A percentile compares a stretch with the other conserved stretches of the same genome.
Conservation (phyloP, 2,113 vertebrate species). For the Aythya baeri region DNA sequence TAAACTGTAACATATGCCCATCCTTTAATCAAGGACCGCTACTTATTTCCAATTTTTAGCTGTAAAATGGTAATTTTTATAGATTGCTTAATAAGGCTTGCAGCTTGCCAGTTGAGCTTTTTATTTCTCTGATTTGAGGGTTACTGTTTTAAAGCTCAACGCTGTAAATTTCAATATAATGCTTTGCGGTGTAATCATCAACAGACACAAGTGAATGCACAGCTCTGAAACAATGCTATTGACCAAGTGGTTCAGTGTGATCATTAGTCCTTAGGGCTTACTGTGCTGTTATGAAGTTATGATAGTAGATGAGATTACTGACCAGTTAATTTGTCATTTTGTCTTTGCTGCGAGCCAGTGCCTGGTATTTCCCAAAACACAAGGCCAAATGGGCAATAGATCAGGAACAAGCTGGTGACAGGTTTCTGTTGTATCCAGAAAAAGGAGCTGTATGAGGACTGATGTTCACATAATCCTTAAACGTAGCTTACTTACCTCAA, state of each 20-base stretch:
- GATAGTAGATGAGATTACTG: neutral
- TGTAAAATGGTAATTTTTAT: neutral
- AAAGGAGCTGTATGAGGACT: neutral
- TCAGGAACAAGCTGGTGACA: neutral
- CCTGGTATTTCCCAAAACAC: neutral
- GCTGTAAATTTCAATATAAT: neutral
- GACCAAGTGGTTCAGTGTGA: neutral
- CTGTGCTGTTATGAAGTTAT: neutral
- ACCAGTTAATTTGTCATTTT: neutral
- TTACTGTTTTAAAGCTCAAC: neutral
- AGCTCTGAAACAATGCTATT: neutral
- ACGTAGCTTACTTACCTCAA: neutral
- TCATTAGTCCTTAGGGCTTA: neutral
- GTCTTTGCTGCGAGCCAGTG: neutral
- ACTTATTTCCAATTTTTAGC: neutral
- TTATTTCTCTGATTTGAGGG: conserved; percentile 7
- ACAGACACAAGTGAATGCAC: neutral
- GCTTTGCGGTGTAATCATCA: neutral
- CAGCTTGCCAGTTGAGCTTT: neutral
- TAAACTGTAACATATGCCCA: neutral
- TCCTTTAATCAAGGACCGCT: neutral
- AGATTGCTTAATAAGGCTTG: neutral
- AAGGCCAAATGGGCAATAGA: neutral
- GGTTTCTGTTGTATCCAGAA: neutral
- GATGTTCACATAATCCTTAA: neutral